Evolutionary conservation across 2,888 invertebrate species (phyloP).

Genomic region (Meloe dianella): DNA sequence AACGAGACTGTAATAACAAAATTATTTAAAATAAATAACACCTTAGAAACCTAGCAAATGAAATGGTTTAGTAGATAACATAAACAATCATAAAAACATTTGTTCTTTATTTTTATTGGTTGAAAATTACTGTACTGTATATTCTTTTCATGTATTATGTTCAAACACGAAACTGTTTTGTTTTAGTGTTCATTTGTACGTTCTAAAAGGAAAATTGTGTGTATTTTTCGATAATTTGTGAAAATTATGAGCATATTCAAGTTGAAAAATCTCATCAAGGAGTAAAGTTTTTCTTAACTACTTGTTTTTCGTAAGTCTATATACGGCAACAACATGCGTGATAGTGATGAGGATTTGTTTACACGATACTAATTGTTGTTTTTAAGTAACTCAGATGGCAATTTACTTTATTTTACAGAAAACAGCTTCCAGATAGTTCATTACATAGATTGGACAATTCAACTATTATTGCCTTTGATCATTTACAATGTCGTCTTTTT

Average conservation of each 20-base stretch:
- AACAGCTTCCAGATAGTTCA: background rate
- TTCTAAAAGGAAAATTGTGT: background rate
- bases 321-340: too few relatives aligned
- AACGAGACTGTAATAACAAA: background rate
- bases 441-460: background rate
- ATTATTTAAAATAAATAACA: background rate
- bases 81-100: too few relatives aligned
- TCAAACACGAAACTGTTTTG: background rate
- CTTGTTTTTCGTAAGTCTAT: too few relatives aligned
- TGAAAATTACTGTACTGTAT: background rate
- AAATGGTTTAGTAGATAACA: too few relatives aligned
- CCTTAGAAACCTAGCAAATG: too few relatives aligned
- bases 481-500: background rate
- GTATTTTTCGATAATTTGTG: background rate
- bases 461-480: slow-evolving; percentile 2
- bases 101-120: background rate
- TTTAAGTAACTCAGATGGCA: too few relatives aligned
- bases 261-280: too few relatives aligned
- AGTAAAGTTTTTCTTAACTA: too few relatives aligned
- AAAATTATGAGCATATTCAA: background rate
- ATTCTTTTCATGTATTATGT: background rate
- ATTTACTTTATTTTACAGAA: background rate
- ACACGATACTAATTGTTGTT: too few relatives aligned
- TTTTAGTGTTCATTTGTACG: background rate
- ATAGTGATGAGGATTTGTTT: too few relatives aligned